A percentile compares a stretch with the other conserved stretches of the same genome.
Evolutionary conservation across 2,888 invertebrate species (phyloP).

Genomic region (Eristalinus aeneus): DNA sequence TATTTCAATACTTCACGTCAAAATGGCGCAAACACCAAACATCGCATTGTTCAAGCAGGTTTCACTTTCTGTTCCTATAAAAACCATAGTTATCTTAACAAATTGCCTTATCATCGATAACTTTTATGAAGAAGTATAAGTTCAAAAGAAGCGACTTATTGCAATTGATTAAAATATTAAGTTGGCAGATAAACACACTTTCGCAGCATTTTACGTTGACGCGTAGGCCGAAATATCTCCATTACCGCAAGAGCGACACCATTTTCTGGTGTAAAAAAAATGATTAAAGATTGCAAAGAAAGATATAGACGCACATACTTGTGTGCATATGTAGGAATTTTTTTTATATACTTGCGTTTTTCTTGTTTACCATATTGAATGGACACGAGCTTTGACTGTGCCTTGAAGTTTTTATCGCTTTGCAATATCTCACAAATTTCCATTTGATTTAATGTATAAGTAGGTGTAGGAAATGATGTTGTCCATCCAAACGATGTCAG

Average conservation of each 20-base stretch:
- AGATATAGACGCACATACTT: not conserved
- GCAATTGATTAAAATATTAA: not conserved
- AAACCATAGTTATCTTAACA: not conserved
- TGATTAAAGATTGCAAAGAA: not conserved
- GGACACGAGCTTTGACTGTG: not conserved
- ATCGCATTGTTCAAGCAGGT: not conserved
- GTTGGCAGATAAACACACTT: not conserved
- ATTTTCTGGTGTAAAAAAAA: not conserved
- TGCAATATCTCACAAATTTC: not conserved
- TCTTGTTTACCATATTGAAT: not conserved
- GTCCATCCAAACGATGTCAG: not conserved
- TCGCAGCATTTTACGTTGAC: no score
- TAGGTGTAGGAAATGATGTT: not conserved
- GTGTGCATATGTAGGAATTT: not conserved
- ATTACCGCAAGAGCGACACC: not conserved
- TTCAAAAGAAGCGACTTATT: not conserved
- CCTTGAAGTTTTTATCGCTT: not conserved
- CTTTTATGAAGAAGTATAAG: not conserved
- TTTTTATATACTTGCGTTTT: not conserved
- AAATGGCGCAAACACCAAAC: not conserved
- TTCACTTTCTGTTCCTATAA: not conserved
- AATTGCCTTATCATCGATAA: slow-evolving; percentile 4
- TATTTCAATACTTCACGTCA: not conserved
- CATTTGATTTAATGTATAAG: not conserved
- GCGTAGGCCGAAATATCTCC: not conserved